A percentile compares a stretch with the other conserved stretches of the same genome.
Evolutionary conservation across 2,888 invertebrate species (phyloP).

Genomic region (Drosophila mercatorum): DNA sequence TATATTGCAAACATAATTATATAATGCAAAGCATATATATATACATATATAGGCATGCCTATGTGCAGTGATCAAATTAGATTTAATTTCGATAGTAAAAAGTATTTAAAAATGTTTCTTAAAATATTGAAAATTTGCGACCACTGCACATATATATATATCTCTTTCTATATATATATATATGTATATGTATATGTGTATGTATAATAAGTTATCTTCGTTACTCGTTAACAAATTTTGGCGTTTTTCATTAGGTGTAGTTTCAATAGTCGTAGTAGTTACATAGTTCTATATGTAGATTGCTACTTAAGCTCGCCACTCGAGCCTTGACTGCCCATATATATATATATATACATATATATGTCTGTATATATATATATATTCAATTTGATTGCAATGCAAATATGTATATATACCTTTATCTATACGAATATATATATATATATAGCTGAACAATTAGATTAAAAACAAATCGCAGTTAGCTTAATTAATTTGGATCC

Average conservation of each 20-base stretch:
- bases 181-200: neutral
- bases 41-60: slow-evolving; percentile 9
- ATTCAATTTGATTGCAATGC: slow-evolving; percentile 39
- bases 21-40: neutral
- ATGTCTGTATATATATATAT: slow-evolving; percentile 4
- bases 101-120: neutral
- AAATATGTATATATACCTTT: slow-evolving; percentile 11
- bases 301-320: slow-evolving; percentile 22
- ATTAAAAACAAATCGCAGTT: slow-evolving; percentile 27
- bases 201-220: slow-evolving; percentile 21
- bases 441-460: slow-evolving; percentile 28
- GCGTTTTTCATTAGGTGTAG: slow-evolving; percentile 31
- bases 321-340: slow-evolving; percentile 26
- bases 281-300: slow-evolving; percentile 23
- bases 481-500: slow-evolving; percentile 19
- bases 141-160: neutral
- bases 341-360: neutral
- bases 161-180: too few species aligned
- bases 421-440: slow-evolving; percentile 7
- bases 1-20: slow-evolving; percentile 11
- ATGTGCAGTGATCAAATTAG: neutral
- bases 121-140: neutral
- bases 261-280: slow-evolving; percentile 33
- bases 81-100: neutral
- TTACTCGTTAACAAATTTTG: slow-evolving; percentile 42